Base-by-base conservation (phyloP, 2,113 vertebrate genomes). In the Amia ocellicauda region DNA sequence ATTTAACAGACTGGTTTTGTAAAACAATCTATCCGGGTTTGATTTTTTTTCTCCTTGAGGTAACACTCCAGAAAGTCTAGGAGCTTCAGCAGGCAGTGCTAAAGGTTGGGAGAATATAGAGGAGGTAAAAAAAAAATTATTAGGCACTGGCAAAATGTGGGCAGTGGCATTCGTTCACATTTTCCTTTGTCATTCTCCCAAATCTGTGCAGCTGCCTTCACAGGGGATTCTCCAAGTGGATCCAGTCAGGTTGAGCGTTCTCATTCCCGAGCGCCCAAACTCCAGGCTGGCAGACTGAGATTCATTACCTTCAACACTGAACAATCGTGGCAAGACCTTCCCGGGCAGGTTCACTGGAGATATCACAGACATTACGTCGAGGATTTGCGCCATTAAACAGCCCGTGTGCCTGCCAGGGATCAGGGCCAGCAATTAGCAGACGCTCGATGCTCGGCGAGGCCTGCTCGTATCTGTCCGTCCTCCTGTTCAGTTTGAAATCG, bases 341-440 rank as follows among this genome's bases (percentile, higher is more conserved):
- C 74, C 74, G 72, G 74, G 62, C 76, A 66, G 74, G 80, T 82
- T 83, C 67, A 58, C 62, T 76, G 68, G 67, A 86, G 74, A 81
- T 74, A 79, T 80, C 79, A 72, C 70, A 85, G 82, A 83, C 83
- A 75, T 83, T 80, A 82, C 78, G 70, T 66, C 80, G 64, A 70
- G 54, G 77, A 77, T 84, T 70, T 75, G 71, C 78, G 56, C 67
- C 72, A 79, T 83, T 82, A 76, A 81, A 73, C 70, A 69, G 73
- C 65, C 50, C 66, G 61, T 52, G 22, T 50, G 8, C 59, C 45
- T 65, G 78, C 80, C 85, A 85, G 82, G 55, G 78, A 61, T 69
- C 68, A 79, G 75, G 74, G 80, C 74, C 78, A 86, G 62, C 81
- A 82, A 82, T 83, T 70, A 85, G 78, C 71, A 63, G 66, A 70